A percentile compares a stretch with the other conserved stretches of the same genome.
These are phyloP conservation scores for Acleris emargana DNA, from an alignment of 2,888 invertebrate genomes.

Conservation along the genomic window DNA sequence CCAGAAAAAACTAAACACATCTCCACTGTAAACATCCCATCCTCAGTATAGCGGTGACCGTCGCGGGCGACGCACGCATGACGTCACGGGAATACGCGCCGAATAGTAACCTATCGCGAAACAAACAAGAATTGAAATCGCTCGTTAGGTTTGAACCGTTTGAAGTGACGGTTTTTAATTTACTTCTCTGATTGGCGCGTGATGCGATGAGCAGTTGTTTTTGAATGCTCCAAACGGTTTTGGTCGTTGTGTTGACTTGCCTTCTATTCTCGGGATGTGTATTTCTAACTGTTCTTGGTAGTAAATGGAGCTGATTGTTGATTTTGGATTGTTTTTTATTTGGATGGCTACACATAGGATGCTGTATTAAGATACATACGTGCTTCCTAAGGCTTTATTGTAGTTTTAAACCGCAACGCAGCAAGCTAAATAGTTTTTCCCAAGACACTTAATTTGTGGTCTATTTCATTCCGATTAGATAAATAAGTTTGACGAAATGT, in stretches of 20 bases:
- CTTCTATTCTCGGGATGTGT: background rate
- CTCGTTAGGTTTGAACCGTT: conserved; percentile 20
- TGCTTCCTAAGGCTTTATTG: no score
- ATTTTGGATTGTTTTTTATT: no score
- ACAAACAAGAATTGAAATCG: conserved; percentile 16
- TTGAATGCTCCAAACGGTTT: conserved; percentile 24
- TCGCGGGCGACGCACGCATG: conserved; percentile 49
- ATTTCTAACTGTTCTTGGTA: no score
- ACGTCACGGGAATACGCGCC: conserved; percentile 42
- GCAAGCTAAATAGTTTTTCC: no score
- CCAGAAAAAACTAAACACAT: conserved; percentile 49
- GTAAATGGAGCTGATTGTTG: no score
- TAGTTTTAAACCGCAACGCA: no score
- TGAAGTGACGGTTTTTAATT: conserved; percentile 35
- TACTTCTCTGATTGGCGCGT: conserved; percentile 17
- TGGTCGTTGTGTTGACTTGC: background rate
- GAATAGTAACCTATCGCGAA: conserved; percentile 1
- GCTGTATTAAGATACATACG: no score
- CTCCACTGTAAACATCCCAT: conserved; percentile 35
- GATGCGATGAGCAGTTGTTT: conserved; percentile 29
- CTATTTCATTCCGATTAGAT: no score
- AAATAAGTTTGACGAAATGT: background rate
- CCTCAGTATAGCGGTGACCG: conserved; percentile 52
- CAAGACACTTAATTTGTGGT: no score
- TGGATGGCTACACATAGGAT: no score